Conservation (phyloP, 2,888 invertebrate species). For the Callinectes sapidus region DNA sequence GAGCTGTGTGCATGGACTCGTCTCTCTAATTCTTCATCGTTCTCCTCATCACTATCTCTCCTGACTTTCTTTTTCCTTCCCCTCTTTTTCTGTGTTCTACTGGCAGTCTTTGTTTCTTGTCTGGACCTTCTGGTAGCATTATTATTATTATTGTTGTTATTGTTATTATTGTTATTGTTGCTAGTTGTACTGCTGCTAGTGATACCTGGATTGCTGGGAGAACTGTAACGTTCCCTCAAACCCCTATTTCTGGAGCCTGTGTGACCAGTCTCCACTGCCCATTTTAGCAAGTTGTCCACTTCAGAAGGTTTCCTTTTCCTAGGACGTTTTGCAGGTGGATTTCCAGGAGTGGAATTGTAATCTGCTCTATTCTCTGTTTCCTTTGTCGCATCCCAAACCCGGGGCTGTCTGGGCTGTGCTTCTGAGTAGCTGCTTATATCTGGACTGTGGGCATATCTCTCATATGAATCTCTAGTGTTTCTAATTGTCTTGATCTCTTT, state of each 20-base stretch:
- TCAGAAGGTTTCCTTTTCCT: conserved; percentile 38
- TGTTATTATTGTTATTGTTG: not conserved
- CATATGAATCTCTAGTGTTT: not conserved
- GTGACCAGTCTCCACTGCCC: conserved; percentile 19
- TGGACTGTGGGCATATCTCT: conserved; percentile 15
- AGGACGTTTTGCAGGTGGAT: not conserved
- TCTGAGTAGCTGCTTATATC: not conserved
- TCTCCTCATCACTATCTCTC: conserved; percentile 33
- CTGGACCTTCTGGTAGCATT: not conserved
- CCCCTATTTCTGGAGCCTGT: not conserved
- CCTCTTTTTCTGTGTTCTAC: not conserved
- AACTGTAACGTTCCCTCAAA: not conserved
- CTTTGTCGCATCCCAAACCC: not conserved
- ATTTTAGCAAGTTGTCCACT: conserved; percentile 19
- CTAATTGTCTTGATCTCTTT: not conserved
- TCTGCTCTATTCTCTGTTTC: not conserved
- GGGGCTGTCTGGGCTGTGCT: not conserved
- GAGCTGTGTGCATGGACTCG: not conserved
- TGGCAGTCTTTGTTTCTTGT: not conserved
- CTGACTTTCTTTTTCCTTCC: not conserved
- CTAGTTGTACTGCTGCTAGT: not conserved
- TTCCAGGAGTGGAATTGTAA: too few relatives aligned
- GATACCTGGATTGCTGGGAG: not conserved
- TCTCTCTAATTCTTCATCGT: not conserved
- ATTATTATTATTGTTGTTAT: not conserved